A percentile compares a stretch with the other conserved stretches of the same genome.
These are phyloP conservation scores for Turritopsis dohrnii DNA, from an alignment of 30 jellyfish, hydroid and myxozoan genomes.

Conservation along the genomic window DNA sequence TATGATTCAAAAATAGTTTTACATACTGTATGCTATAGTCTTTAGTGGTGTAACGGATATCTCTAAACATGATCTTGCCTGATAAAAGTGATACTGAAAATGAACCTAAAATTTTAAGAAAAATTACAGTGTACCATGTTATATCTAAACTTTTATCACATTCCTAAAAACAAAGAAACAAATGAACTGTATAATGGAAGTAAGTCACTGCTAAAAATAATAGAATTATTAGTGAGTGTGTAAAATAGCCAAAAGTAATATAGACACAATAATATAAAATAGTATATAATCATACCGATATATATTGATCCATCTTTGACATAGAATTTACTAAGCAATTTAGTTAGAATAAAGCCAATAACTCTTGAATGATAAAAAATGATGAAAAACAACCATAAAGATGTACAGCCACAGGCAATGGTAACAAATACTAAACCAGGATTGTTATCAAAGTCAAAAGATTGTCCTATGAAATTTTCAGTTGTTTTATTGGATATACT, in stretches of 20 bases:
- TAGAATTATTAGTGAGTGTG: background rate
- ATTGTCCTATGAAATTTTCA: slow-evolving; percentile 16
- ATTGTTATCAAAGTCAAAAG: slow-evolving; percentile 59
- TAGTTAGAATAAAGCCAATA: slow-evolving; percentile 62
- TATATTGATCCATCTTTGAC: slow-evolving; percentile 57
- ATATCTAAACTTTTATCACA: background rate
- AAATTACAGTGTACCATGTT: background rate
- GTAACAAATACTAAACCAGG: slow-evolving; percentile 81
- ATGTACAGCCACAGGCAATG: slow-evolving; percentile 73
- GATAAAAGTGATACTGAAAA: slow-evolving; percentile 72
- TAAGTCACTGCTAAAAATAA: background rate
- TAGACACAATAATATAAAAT: background rate
- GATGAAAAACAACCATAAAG: slow-evolving; percentile 72
- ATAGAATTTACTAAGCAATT: slow-evolving; percentile 50
- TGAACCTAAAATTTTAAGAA: slow-evolving; percentile 41
- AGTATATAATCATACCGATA: slow-evolving; percentile 46
- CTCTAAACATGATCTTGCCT: slow-evolving; percentile 88
- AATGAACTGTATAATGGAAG: background rate
- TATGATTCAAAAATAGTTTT: background rate
- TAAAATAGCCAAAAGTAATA: background rate
- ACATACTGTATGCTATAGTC: slow-evolving; percentile 67
- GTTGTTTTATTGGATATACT: background rate
- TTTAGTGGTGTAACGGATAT: slow-evolving; percentile 71
- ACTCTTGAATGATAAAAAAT: slow-evolving; percentile 75
- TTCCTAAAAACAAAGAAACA: no score